phyloP scores from a whole-genome alignment of 1,140 invertebrate species.

The Theocolax elegans region DNA sequence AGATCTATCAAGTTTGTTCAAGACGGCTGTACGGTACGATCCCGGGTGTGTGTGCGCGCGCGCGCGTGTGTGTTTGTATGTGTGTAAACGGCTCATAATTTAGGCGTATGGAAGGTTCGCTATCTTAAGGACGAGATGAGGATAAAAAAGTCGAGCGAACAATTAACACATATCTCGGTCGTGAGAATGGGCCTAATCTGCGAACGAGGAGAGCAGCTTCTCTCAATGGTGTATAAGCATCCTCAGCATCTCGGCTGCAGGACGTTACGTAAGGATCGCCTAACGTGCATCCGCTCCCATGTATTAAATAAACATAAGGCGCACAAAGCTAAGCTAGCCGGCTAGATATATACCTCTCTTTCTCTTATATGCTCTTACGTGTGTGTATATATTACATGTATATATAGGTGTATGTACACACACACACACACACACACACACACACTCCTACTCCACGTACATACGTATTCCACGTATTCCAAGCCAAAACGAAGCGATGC shows the following conservation, averaged over 20 bases:
- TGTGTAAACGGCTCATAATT: background rate
- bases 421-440: too few species aligned
- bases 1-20: too few species aligned
- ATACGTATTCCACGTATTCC: slow-evolving; percentile 4
- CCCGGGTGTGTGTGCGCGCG: too few species aligned
- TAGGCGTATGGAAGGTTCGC: background rate
- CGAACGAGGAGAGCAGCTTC: background rate
- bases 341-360: too few species aligned
- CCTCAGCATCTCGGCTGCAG: slow-evolving; percentile 22
- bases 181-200: slow-evolving; percentile 38
- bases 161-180: slow-evolving; percentile 37
- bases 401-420: too few species aligned
- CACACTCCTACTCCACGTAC: too few species aligned
- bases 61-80: too few species aligned
- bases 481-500: slow-evolving; percentile 14
- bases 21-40: too few species aligned
- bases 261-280: slow-evolving; percentile 41
- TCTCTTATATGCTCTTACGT: background rate
- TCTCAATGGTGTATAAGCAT: background rate
- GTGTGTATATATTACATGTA: too few species aligned
- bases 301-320: slow-evolving; percentile 42
- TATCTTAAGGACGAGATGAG: slow-evolving; percentile 3
- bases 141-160: slow-evolving; percentile 27
- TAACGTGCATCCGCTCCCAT: slow-evolving; percentile 42
- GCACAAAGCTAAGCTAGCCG: slow-evolving; percentile 7